phyloP scores from a whole-genome alignment of 1,140 invertebrate genomes.

The Lysiphlebus fabarum region DNA sequence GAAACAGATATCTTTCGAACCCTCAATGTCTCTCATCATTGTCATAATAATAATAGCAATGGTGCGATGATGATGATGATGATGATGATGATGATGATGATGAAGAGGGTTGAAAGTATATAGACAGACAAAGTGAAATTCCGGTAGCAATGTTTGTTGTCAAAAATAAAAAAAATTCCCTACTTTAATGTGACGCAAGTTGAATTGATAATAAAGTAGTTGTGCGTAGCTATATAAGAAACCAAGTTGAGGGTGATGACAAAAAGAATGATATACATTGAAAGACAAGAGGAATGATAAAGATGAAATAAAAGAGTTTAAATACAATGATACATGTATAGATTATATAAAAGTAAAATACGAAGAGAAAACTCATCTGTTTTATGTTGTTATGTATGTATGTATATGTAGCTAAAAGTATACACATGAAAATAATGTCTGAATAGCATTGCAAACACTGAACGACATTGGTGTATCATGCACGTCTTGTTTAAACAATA shows the following conservation, averaged over 20 bases:
- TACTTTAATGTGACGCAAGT: no score
- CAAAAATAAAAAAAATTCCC: not conserved
- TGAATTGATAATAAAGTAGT: no score
- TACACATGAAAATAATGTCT: slow-evolving; percentile 41
- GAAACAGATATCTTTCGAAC: not conserved
- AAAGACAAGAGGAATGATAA: no score
- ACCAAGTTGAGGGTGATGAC: no score
- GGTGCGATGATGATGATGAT: no score
- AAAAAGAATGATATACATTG: no score
- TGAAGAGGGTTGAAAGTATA: no score
- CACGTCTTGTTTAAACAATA: slow-evolving; percentile 31
- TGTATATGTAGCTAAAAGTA: slow-evolving; percentile 27
- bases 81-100: no score
- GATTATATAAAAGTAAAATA: slow-evolving; percentile 10
- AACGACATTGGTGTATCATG: slow-evolving; percentile 27
- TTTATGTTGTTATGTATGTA: slow-evolving; percentile 18
- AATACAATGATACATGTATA: not conserved
- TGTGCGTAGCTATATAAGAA: no score
- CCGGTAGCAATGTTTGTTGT: slow-evolving; percentile 1
- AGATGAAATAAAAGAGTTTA: not conserved
- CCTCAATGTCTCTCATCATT: no score
- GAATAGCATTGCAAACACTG: slow-evolving; percentile 38
- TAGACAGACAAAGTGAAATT: not conserved
- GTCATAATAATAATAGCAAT: no score
- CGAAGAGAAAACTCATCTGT: slow-evolving; percentile 28